These are phyloP conservation scores for Lindbergichthys nudifrons DNA, from an alignment of 2,797 vertebrate species.

Conservation along the genomic window DNA sequence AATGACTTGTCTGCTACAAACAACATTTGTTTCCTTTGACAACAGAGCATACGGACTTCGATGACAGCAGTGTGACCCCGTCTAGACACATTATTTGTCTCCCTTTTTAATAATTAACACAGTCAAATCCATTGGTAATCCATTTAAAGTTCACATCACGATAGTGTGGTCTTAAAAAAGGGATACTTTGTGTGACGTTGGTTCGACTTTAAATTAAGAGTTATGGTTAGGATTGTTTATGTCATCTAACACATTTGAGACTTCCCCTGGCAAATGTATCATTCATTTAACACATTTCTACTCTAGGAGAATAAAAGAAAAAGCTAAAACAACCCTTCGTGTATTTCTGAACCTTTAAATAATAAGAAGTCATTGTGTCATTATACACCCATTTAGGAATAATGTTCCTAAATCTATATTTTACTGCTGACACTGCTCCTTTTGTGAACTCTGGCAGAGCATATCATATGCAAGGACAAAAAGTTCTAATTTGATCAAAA, in stretches of 20 bases:
- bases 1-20: background rate
- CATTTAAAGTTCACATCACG: no score
- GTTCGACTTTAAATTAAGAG: no score
- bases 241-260: background rate
- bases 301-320: background rate
- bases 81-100: no score
- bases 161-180: no score
- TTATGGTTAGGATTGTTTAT: background rate
- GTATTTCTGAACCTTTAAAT: background rate
- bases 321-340: background rate
- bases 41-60: no score
- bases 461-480: conserved; percentile 44
- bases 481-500: conserved; percentile 36
- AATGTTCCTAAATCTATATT: background rate
- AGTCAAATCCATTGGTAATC: no score
- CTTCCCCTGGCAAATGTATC: background rate
- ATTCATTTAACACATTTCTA: background rate
- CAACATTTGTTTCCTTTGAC: background rate
- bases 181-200: no score
- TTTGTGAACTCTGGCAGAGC: conserved; percentile 25
- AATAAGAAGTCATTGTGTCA: background rate
- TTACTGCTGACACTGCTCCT: background rate
- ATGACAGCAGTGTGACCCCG: no score
- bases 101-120: no score
- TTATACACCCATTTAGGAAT: background rate